phyloP scores from a whole-genome alignment of 2,113 vertebrate species.

The Cyphomyrus plagiostoma region DNA sequence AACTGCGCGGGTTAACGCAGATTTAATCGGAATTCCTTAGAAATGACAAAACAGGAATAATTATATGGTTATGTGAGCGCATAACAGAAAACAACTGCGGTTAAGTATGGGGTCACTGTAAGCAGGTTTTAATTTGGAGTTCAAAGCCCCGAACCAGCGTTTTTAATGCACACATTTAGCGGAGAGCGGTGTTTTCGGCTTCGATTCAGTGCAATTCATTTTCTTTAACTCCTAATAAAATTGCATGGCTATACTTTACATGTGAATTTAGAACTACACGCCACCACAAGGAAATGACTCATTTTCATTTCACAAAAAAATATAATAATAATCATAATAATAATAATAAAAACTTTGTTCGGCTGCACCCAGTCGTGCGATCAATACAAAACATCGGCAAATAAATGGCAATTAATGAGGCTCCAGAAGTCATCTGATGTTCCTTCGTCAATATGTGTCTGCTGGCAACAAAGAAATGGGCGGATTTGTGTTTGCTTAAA shows the following conservation, averaged over 20 bases:
- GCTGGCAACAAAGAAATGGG: slow-evolving; percentile 3
- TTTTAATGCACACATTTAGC: not conserved
- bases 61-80: not conserved
- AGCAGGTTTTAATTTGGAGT: not conserved
- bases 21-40: not conserved
- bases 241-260: not conserved
- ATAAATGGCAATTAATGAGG: slow-evolving; percentile 9
- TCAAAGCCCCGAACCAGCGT: not conserved
- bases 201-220: not conserved
- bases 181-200: not conserved
- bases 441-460: not conserved
- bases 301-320: not conserved
- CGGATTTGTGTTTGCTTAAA: not conserved
- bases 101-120: not conserved
- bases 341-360: slow-evolving; percentile 1
- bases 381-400: not conserved
- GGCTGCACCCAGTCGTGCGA: not conserved
- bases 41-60: not conserved
- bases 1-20: not conserved
- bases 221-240: not conserved
- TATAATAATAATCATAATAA: not conserved
- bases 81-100: not conserved
- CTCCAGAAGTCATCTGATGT: not conserved
- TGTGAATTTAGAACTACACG: not conserved
- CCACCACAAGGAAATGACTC: not conserved